Percentiles rank a stretch among this genome's conserved stretches.
Evolutionary conservation across 2,888 invertebrate genomes (phyloP).

Genomic region (Tachystola acroxantha): DNA sequence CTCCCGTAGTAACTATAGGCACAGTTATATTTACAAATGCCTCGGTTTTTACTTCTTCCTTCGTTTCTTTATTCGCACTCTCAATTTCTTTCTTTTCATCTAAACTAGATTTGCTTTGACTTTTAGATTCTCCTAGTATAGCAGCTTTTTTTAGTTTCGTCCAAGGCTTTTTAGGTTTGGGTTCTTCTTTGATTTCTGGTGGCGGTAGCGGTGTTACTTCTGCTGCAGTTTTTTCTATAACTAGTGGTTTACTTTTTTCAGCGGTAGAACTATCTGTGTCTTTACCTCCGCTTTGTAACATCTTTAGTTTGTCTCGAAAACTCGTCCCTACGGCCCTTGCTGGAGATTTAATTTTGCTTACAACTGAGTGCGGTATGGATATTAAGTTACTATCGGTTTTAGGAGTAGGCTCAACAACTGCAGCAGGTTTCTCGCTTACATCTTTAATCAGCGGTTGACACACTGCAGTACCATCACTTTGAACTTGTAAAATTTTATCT

Average conservation of each 20-base stretch:
- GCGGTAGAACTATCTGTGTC: slow-evolving; percentile 36
- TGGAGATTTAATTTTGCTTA: slow-evolving; percentile 73
- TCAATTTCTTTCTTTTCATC: slow-evolving; percentile 51
- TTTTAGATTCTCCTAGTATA: slow-evolving; percentile 75
- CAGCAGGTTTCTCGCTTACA: slow-evolving; percentile 58
- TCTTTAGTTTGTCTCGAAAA: slow-evolving; percentile 69
- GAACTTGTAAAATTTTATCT: slow-evolving; percentile 79
- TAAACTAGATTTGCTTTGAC: slow-evolving; percentile 51
- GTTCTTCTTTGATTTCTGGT: slow-evolving; percentile 48
- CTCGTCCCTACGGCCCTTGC: slow-evolving; percentile 68
- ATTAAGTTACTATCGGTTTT: slow-evolving; percentile 67
- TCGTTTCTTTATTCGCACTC: slow-evolving; percentile 27
- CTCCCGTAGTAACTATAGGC: slow-evolving; percentile 61
- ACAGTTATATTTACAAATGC: slow-evolving; percentile 50
- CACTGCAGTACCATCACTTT: slow-evolving; percentile 70
- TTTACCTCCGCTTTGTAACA: slow-evolving; percentile 59
- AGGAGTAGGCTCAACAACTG: slow-evolving; percentile 63
- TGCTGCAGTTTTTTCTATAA: slow-evolving; percentile 41
- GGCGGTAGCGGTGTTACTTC: slow-evolving; percentile 49
- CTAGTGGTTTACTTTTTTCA: slow-evolving; percentile 44
- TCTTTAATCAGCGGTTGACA: slow-evolving; percentile 66
- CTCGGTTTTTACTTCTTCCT: slow-evolving; percentile 31
- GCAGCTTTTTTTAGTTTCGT: slow-evolving; percentile 87
- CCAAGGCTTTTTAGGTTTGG: slow-evolving; percentile 82
- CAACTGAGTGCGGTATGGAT: slow-evolving; percentile 72